A percentile compares a stretch with the other conserved stretches of the same genome.
Evolutionary conservation across 2,888 invertebrate genomes (phyloP).

Genomic region (Bugulina stolonifera): DNA sequence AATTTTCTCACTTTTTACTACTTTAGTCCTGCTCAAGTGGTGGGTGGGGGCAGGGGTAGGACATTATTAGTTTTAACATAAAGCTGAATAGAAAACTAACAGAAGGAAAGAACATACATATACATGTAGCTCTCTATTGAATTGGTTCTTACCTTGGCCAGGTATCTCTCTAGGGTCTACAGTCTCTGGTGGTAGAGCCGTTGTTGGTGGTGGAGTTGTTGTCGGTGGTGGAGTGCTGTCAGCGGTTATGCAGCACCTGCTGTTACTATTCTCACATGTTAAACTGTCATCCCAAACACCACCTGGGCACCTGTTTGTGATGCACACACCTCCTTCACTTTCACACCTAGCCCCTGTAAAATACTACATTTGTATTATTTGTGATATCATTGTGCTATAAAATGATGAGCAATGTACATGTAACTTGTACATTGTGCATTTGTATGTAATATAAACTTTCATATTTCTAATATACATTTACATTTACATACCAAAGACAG

Average conservation of each 20-base stretch:
- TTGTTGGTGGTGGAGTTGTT: not conserved
- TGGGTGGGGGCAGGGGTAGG: too few species aligned
- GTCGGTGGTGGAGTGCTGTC: too few species aligned
- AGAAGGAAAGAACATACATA: not conserved
- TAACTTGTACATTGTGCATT: too few species aligned
- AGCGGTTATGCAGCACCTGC: too few species aligned
- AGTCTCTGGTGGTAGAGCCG: not conserved
- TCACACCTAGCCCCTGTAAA: too few species aligned
- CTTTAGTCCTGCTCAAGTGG: too few species aligned
- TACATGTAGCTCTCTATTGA: not conserved
- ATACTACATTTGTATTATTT: too few species aligned
- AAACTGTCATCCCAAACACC: not conserved
- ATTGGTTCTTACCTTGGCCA: slow-evolving; percentile 4
- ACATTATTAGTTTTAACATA: not conserved
- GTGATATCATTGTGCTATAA: too few species aligned
- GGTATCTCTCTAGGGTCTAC: not conserved
- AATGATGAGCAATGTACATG: too few species aligned
- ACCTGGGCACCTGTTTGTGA: not conserved
- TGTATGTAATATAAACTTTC: not conserved
- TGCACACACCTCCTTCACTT: not conserved
- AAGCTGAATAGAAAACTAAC: not conserved
- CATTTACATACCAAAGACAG: not conserved
- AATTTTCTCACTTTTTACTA: too few species aligned
- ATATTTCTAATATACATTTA: not conserved
- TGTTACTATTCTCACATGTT: not conserved